These are phyloP conservation scores for Muscicapa comitata DNA, from an alignment of 2,797 vertebrate genomes.

Conservation along the genomic window DNA sequence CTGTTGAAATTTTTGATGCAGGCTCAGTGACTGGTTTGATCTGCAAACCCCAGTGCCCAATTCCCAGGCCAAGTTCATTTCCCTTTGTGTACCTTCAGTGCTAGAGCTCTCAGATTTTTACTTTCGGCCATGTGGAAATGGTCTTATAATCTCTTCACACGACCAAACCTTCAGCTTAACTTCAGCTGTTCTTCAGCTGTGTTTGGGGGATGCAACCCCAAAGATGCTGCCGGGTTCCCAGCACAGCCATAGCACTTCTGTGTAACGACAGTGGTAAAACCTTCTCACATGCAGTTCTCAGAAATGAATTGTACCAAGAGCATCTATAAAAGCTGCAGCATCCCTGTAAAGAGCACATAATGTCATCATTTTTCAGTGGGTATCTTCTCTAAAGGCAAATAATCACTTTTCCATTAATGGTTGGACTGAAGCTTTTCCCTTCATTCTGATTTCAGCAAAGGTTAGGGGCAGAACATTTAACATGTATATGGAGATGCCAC, in stretches of 20 bases:
- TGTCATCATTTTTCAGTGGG: conserved; percentile 34
- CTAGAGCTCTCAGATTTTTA: conserved; percentile 8
- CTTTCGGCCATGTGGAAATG: conserved; percentile 30
- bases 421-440: neutral
- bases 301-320: conserved; percentile 15
- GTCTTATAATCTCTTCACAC: neutral
- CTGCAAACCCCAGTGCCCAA: conserved; percentile 22
- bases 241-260: neutral
- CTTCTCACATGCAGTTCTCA: neutral
- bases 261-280: neutral
- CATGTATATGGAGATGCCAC: neutral
- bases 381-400: conserved; percentile 50
- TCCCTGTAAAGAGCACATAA: conserved; percentile 6
- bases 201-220: neutral
- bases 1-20: conserved; percentile 27
- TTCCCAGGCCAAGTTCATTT: conserved; percentile 33
- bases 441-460: neutral
- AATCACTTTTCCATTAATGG: conserved; percentile 19
- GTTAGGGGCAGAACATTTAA: neutral
- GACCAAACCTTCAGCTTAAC: conserved; percentile 19
- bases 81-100: neutral
- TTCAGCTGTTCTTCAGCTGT: neutral
- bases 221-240: conserved; percentile 21
- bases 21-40: neutral
- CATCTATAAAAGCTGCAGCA: neutral